A percentile compares a stretch with the other conserved stretches of the same genome.
Conservation (phyloP, 2,888 invertebrate species). For the Apodemia zela region DNA sequence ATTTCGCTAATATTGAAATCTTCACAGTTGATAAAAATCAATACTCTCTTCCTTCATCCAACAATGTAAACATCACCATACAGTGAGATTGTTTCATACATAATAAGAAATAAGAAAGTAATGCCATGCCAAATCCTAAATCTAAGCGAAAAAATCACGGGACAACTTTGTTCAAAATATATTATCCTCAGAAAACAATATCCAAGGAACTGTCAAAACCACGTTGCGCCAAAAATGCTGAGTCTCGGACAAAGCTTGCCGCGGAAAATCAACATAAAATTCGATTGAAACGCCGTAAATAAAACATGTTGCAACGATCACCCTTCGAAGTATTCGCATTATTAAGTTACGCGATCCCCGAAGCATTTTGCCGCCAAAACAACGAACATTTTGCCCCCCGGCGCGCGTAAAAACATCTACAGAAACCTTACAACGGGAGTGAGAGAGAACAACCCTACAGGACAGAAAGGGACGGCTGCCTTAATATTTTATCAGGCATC, state of each 20-base stretch:
- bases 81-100: neutral
- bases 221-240: conserved; percentile 48
- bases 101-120: neutral
- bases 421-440: conserved; percentile 50
- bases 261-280: conserved; percentile 64
- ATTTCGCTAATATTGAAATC: no score
- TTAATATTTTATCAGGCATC: conserved; percentile 78
- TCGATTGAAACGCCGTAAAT: conserved; percentile 76
- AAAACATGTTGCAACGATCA: conserved; percentile 72
- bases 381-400: conserved; percentile 79
- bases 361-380: conserved; percentile 81
- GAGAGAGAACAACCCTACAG: conserved; percentile 54
- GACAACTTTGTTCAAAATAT: neutral
- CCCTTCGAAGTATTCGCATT: conserved; percentile 70
- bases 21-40: no score
- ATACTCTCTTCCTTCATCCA: no score
- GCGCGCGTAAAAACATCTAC: conserved; percentile 77
- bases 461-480: conserved; percentile 68
- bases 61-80: no score
- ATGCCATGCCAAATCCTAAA: neutral
- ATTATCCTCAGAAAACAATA: conserved; percentile 39
- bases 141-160: neutral
- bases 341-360: conserved; percentile 77
- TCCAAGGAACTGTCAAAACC: conserved; percentile 51
- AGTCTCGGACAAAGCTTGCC: conserved; percentile 43